Conservation (phyloP, 2,888 invertebrate species). For the Volucella inanis region DNA sequence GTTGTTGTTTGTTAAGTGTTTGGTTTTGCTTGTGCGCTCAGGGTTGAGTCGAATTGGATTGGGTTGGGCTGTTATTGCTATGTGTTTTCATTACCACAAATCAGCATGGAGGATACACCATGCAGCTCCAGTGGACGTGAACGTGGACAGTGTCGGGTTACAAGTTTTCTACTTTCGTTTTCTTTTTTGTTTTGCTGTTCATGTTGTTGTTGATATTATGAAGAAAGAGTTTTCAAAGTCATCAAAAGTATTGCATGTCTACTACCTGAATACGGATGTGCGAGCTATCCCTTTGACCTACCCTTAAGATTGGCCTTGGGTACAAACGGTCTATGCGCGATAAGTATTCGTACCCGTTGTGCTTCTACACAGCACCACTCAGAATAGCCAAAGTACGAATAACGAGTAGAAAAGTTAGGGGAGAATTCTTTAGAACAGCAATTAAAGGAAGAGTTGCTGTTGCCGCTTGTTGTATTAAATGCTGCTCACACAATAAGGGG, state of each 20-base stretch:
- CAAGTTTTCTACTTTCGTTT: background rate
- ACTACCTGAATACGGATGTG: slow-evolving; percentile 48
- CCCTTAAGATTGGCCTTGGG: slow-evolving; percentile 66
- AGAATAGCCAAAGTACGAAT: no score
- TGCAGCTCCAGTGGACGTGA: slow-evolving; percentile 41
- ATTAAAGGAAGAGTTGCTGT: slow-evolving; percentile 61
- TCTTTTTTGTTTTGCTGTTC: slow-evolving; percentile 4
- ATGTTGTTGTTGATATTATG: slow-evolving; percentile 20
- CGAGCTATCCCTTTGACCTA: slow-evolving; percentile 68
- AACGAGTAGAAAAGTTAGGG: slow-evolving; percentile 11
- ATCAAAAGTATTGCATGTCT: slow-evolving; percentile 63
- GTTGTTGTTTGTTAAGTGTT: slow-evolving; percentile 25
- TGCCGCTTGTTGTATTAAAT: slow-evolving; percentile 17
- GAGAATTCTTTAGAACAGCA: slow-evolving; percentile 46
- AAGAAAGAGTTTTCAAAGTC: slow-evolving; percentile 55
- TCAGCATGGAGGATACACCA: slow-evolving; percentile 23
- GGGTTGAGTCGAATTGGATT: slow-evolving; percentile 35
- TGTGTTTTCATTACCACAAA: slow-evolving; percentile 25
- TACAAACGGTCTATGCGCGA: slow-evolving; percentile 43
- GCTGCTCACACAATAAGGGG: slow-evolving; percentile 36
- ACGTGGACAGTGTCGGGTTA: background rate
- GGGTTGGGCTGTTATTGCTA: slow-evolving; percentile 9
- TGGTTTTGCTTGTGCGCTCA: slow-evolving; percentile 58
- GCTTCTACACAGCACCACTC: no score
- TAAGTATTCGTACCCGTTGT: slow-evolving; percentile 7